phyloP scores from a whole-genome alignment of 1,140 invertebrate species.

The Trachymyrmex cornetzi region DNA sequence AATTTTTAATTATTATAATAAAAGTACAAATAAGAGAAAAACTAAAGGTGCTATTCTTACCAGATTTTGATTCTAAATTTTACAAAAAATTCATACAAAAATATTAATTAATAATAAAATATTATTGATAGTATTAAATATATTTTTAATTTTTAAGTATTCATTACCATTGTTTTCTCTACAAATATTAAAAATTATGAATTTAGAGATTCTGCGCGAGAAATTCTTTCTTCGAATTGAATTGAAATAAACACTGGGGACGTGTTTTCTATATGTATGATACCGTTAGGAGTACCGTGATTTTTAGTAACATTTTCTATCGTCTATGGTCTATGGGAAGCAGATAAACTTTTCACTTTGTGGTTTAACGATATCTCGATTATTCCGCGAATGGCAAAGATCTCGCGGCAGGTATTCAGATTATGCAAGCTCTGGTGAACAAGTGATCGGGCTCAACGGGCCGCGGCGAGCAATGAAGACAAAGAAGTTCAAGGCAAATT shows the following conservation, averaged over 20 bases:
- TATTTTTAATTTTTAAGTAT: background rate
- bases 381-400: conserved; percentile 41
- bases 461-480: conserved; percentile 50
- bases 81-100: too few species aligned
- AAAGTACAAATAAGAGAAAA: background rate
- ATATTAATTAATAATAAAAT: too few species aligned
- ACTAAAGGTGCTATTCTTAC: too few species aligned
- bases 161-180: background rate
- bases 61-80: too few species aligned
- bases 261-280: background rate
- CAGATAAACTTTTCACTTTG: conserved; percentile 47
- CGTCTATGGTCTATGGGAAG: conserved; percentile 36
- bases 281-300: conserved; percentile 4
- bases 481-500: conserved; percentile 71
- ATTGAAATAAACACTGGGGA: background rate
- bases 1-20: background rate
- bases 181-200: background rate
- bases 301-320: conserved; percentile 36
- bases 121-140: too few species aligned
- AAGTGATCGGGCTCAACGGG: conserved; percentile 55
- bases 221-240: background rate
- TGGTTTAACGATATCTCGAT: conserved; percentile 48
- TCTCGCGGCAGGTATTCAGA: conserved; percentile 44
- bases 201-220: background rate
- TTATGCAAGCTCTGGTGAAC: conserved; percentile 55